A percentile compares a stretch with the other conserved stretches of the same genome.
phyloP scores from a whole-genome alignment of 2,797 vertebrate species.

The Columba guinea region DNA sequence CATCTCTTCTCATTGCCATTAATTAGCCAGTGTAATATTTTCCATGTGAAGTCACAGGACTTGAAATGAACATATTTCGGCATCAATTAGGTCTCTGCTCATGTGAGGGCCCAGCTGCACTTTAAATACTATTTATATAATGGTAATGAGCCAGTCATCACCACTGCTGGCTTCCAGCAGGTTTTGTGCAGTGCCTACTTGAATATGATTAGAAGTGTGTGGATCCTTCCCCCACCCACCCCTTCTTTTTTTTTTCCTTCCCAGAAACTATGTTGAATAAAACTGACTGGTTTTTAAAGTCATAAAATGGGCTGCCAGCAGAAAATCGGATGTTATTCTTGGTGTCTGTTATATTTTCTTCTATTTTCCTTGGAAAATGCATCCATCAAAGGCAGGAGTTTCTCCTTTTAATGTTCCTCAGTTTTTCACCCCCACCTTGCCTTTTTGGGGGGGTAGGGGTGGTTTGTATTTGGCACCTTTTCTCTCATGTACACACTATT shows the following conservation, averaged over 20 bases:
- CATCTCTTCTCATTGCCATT: constrained; percentile 68
- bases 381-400: constrained; percentile 24
- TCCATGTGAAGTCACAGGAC: constrained; percentile 73
- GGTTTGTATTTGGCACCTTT: constrained; percentile 41
- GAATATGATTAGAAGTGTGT: constrained; percentile 64
- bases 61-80: constrained; percentile 70
- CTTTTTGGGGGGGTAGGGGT: neutral
- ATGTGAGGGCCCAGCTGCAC: constrained; percentile 72
- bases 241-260: constrained; percentile 9
- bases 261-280: constrained; percentile 66
- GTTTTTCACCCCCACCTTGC: neutral
- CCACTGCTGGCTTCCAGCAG: constrained; percentile 49
- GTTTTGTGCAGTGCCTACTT: constrained; percentile 58
- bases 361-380: constrained; percentile 71
- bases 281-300: constrained; percentile 55
- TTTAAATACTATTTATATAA: constrained; percentile 65
- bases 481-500: neutral
- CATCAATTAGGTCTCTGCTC: constrained; percentile 70
- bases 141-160: constrained; percentile 56
- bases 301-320: constrained; percentile 64
- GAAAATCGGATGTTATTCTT: constrained; percentile 74
- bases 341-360: constrained; percentile 45
- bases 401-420: constrained; percentile 32
- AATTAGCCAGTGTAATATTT: constrained; percentile 72
- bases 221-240: neutral